Conservation (phyloP, 2,113 vertebrate genomes). For the Macroglossus sobrinus region DNA sequence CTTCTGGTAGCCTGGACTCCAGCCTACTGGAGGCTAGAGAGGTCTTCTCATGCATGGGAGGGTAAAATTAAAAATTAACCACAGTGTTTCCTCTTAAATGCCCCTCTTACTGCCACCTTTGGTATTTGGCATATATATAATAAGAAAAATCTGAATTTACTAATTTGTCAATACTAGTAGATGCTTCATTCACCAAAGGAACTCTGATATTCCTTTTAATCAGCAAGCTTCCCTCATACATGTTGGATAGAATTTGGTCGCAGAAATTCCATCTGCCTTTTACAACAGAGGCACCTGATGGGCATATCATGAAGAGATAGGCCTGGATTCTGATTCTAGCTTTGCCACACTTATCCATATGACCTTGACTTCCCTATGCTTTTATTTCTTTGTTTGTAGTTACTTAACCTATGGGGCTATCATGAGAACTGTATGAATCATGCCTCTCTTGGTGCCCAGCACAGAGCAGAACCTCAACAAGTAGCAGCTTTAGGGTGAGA, state of each 20-base stretch:
- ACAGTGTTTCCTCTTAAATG: not conserved
- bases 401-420: not conserved
- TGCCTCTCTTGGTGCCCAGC: not conserved
- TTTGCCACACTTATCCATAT: not conserved
- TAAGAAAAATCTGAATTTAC: not conserved
- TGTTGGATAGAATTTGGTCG: not conserved
- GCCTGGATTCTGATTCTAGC: not conserved
- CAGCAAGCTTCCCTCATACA: not conserved
- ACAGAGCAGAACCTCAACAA: not conserved
- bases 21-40: not conserved
- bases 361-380: not conserved
- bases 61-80: not conserved
- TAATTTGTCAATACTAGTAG: not conserved
- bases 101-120: not conserved
- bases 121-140: not conserved
- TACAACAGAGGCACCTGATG: not conserved
- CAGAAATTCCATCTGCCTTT: not conserved
- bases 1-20: not conserved
- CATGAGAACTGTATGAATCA: not conserved
- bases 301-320: not conserved
- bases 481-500: not conserved
- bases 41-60: not conserved
- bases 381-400: not conserved
- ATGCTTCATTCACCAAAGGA: not conserved
- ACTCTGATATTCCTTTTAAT: not conserved